Percentiles rank a stretch among this genome's conserved stretches.
These are phyloP conservation scores for Brachionus asplanchnoidis DNA, from an alignment of 1,140 invertebrate genomes.

Conservation along the genomic window DNA sequence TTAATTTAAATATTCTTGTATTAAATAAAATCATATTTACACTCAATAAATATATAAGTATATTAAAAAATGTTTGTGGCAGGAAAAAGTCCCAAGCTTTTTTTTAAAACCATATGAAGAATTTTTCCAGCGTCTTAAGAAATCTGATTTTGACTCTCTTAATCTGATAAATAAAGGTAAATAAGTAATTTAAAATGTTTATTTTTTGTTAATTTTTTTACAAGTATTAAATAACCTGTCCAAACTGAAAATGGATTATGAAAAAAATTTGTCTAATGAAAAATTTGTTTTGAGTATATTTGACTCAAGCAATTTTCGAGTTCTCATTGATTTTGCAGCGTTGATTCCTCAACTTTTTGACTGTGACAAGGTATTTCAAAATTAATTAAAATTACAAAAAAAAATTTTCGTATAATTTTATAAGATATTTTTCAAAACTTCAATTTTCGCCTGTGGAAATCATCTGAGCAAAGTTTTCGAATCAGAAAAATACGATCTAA, in stretches of 20 bases:
- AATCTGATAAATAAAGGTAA: neutral
- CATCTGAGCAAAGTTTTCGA: neutral
- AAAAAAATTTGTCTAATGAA: neutral
- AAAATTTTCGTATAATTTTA: too few relatives aligned
- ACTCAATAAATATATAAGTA: too few relatives aligned
- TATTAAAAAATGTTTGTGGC: slow-evolving; percentile 1
- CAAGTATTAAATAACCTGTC: neutral
- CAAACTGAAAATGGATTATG: neutral
- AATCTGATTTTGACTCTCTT: neutral
- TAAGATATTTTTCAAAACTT: slow-evolving; percentile 16
- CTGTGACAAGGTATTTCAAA: neutral
- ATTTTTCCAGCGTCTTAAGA: slow-evolving; percentile 45
- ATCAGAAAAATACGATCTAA: neutral
- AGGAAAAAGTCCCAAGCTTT: slow-evolving; percentile 53
- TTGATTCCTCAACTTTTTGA: neutral
- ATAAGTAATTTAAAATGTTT: neutral
- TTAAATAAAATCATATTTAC: too few relatives aligned
- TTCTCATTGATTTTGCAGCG: neutral
- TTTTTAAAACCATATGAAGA: slow-evolving; percentile 59
- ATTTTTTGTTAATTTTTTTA: neutral
- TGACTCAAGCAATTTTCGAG: neutral
- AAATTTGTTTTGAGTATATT: neutral
- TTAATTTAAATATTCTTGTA: too few relatives aligned
- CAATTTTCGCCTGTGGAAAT: neutral
- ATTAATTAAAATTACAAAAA: too few relatives aligned